phyloP scores from a whole-genome alignment of 1,140 invertebrate genomes.

The Zophobas morio region DNA sequence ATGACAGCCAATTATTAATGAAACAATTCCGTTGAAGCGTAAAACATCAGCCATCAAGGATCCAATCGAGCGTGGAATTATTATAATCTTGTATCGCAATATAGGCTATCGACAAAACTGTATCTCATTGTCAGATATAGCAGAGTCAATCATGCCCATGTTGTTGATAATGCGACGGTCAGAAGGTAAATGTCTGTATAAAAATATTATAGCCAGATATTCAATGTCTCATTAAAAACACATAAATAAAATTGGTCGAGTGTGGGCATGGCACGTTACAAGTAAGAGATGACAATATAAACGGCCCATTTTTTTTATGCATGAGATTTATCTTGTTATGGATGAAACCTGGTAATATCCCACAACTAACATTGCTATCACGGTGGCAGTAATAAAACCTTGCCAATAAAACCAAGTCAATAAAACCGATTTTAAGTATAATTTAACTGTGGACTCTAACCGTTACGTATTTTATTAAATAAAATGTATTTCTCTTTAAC shows the following conservation, averaged over 20 bases:
- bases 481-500: slow-evolving; percentile 32
- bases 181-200: slow-evolving; percentile 17
- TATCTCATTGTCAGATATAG: not conserved
- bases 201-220: slow-evolving; percentile 37
- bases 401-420: slow-evolving; percentile 28
- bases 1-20: slow-evolving; percentile 20
- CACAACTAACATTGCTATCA: slow-evolving; percentile 12
- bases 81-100: slow-evolving; percentile 14
- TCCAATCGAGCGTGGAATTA: slow-evolving; percentile 31
- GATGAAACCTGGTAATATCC: slow-evolving; percentile 18
- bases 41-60: slow-evolving; percentile 30
- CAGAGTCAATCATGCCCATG: slow-evolving; percentile 20
- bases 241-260: slow-evolving; percentile 43
- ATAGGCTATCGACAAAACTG: slow-evolving; percentile 6
- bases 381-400: slow-evolving; percentile 44
- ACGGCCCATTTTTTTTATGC: slow-evolving; percentile 23
- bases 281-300: slow-evolving; percentile 47
- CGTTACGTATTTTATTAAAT: slow-evolving; percentile 35
- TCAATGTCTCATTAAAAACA: slow-evolving; percentile 47
- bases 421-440: slow-evolving; percentile 42
- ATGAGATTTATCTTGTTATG: slow-evolving; percentile 42
- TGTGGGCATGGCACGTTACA: slow-evolving; percentile 45
- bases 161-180: slow-evolving; percentile 1
- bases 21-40: slow-evolving; percentile 24
- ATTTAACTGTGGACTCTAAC: slow-evolving; percentile 33